Evolutionary conservation across 35 echinoderm and acorn worm genomes (phyloP).

Genomic region (Holothuria glaberrima): DNA sequence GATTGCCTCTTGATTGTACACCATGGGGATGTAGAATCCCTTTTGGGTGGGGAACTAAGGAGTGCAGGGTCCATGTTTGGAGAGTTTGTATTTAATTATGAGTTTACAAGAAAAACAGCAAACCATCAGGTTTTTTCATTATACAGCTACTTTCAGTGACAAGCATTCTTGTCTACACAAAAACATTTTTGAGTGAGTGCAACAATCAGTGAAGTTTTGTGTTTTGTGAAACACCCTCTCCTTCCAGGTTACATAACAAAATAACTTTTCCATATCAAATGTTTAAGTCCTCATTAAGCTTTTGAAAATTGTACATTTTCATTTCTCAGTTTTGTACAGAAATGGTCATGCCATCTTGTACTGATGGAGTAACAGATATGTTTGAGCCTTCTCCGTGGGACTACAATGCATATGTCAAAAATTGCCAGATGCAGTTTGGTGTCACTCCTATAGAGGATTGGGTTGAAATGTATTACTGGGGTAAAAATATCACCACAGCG

Average conservation of each 20-base stretch:
- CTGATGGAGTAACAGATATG: constrained; percentile 90
- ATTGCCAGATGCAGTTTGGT: constrained; percentile 68
- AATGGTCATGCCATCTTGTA: constrained; percentile 91
- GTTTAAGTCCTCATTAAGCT: background rate
- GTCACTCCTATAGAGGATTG: constrained; percentile 84
- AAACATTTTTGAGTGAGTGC: too few relatives aligned
- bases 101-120: too few relatives aligned
- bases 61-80: too few relatives aligned
- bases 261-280: background rate
- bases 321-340: constrained; percentile 75
- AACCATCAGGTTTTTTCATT: too few relatives aligned
- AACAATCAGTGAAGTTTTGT: too few relatives aligned
- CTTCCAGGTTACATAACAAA: background rate
- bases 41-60: too few relatives aligned
- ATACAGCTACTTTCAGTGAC: too few relatives aligned
- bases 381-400: constrained; percentile 86
- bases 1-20: too few relatives aligned
- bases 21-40: too few relatives aligned
- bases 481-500: constrained; percentile 77
- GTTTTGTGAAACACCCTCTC: too few relatives aligned
- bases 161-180: too few relatives aligned
- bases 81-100: too few relatives aligned
- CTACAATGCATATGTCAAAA: constrained; percentile 52
- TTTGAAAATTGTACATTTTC: background rate
- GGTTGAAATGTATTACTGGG: constrained; percentile 78